Base-by-base conservation (phyloP, 2,113 vertebrate species). In the Perccottus glenii region DNA sequence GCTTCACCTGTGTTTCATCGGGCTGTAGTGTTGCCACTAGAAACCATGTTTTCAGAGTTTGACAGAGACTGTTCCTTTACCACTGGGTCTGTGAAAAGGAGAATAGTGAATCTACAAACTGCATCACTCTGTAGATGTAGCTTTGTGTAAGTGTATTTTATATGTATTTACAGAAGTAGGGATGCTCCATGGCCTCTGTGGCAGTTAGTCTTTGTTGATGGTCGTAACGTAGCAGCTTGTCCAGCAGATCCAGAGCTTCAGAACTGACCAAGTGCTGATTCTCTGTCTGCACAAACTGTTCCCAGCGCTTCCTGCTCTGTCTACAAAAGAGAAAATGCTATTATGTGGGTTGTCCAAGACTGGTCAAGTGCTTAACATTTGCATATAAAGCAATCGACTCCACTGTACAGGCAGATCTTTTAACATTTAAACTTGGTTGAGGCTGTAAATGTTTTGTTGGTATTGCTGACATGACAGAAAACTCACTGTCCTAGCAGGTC, bases 401-500 rank as follows among this genome's bases (percentile, higher is more conserved):
- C n/a, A n/a, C n/a, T n/a, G n/a, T n/a, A n/a, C n/a, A n/a, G n/a
- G n/a, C n/a, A n/a, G n/a, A n/a, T n/a, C n/a, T n/a, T n/a, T 27
- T 27, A 27, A 27, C 3, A 27, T 27, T 27, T 27, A 27, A 27
- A 27, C 19, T 27, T 27, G 19, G 19, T 3, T 27, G 19, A 27
- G 19, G 19, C 19, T 27, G 19, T 3, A 27, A 27, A 2, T 27
- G 19, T 27, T 53, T 5, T 14, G 27, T 2, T 14, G 33, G 51
- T 35, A 7, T 35, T 35, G 5, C 14, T 6, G 12, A 32, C 8
- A 35, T 35, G 11, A 5, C 14, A 45, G 44, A 0, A 46, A 69
- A 96, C 97, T 97, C 91, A 98, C 97, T 99, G 98, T 87, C 96
- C 98, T 83, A 98, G 91, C 87, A 98, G 96, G 89, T 99, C 96